These are phyloP conservation scores for Xylocampa areola DNA, from an alignment of 2,888 invertebrate genomes.

Conservation along the genomic window DNA sequence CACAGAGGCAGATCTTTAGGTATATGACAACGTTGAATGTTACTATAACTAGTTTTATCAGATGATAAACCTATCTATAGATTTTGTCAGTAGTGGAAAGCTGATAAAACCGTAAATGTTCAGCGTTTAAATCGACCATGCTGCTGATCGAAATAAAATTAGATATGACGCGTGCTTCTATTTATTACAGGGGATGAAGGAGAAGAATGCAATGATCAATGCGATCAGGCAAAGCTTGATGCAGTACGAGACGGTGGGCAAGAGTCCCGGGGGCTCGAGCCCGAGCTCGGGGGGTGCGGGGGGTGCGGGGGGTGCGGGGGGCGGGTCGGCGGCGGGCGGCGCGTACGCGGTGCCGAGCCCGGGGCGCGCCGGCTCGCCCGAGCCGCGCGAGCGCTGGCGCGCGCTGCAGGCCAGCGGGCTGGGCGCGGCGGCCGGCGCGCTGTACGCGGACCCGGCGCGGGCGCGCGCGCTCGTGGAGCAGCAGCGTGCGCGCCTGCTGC, in stretches of 20 bases:
- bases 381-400: constrained; percentile 60
- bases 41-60: not conserved
- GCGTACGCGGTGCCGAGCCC: constrained; percentile 89
- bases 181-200: constrained; percentile 80
- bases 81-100: not conserved
- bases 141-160: not conserved
- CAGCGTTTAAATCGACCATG: not conserved
- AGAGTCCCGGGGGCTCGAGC: constrained; percentile 88
- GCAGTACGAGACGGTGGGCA: constrained; percentile 93
- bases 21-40: constrained; percentile 15
- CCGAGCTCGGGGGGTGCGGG: constrained; percentile 89
- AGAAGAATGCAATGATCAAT: constrained; percentile 94
- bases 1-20: constrained; percentile 1
- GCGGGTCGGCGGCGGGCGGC: constrained; percentile 83
- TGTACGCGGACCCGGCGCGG: constrained; percentile 69
- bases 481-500: constrained; percentile 92
- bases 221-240: constrained; percentile 97
- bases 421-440: constrained; percentile 63
- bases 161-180: constrained; percentile 43
- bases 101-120: not conserved
- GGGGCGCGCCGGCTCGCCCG: constrained; percentile 74
- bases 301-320: constrained; percentile 86
- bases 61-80: not conserved
- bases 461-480: constrained; percentile 90
- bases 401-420: constrained; percentile 52